These are phyloP conservation scores for Phylloscopus collybita DNA, from an alignment of 2,797 vertebrate genomes.

Conservation along the genomic window DNA sequence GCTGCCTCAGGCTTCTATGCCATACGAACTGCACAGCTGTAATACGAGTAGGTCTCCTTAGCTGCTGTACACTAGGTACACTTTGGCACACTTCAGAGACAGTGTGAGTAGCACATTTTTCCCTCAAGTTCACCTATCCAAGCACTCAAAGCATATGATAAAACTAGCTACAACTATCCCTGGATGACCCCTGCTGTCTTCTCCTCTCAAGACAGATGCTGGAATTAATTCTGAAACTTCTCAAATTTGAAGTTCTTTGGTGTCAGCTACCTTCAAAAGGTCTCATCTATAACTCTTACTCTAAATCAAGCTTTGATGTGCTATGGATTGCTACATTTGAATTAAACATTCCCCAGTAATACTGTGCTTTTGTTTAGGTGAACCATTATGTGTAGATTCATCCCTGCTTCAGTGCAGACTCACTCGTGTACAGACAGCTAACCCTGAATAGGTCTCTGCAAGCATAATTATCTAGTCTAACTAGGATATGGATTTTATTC, in stretches of 20 bases:
- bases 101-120: rapidly evolving
- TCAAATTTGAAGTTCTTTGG: not conserved
- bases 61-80: not conserved
- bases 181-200: not conserved
- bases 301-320: not conserved
- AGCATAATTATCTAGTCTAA: constrained; percentile 17
- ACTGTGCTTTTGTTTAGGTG: constrained; percentile 30
- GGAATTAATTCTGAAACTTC: not conserved
- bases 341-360: not conserved
- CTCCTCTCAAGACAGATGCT: not conserved
- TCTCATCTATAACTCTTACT: not conserved
- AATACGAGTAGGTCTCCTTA: not conserved
- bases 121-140: not conserved
- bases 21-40: not conserved
- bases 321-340: not conserved
- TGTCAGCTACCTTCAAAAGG: not conserved
- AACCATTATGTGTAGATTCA: constrained; percentile 20
- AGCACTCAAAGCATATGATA: not conserved
- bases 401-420: not conserved
- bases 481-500: constrained; percentile 5
- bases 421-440: not conserved
- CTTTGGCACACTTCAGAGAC: not conserved
- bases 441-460: constrained; percentile 15
- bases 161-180: not conserved
- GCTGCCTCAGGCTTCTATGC: not conserved